These are phyloP conservation scores for Podarcis muralis DNA, from an alignment of 2,113 vertebrate species.

Conservation along the genomic window DNA sequence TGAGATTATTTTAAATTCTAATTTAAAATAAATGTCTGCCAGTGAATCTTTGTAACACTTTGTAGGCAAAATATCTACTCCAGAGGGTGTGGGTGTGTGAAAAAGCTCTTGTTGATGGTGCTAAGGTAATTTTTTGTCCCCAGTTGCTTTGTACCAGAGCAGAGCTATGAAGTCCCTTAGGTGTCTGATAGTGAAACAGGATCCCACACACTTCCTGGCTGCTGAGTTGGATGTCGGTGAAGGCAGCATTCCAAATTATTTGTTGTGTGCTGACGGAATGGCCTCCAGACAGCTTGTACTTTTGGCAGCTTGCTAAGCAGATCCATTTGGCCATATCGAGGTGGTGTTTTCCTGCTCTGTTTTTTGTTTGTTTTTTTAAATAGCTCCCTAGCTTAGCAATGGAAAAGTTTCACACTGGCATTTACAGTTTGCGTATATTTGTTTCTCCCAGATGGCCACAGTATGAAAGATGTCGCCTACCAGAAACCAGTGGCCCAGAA, in stretches of 20 bases:
- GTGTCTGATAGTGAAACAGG: slow-evolving; percentile 11
- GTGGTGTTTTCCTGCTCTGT: neutral
- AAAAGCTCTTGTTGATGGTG: neutral
- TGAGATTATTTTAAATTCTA: too few relatives aligned
- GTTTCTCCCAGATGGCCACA: neutral
- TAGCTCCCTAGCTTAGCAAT: neutral
- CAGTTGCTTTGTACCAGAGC: neutral
- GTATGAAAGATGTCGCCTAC: neutral
- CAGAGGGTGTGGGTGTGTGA: neutral
- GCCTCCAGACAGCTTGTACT: slow-evolving; percentile 9
- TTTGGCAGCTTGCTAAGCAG: neutral
- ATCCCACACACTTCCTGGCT: slow-evolving; percentile 9
- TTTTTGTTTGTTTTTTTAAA: neutral
- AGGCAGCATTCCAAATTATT: slow-evolving; percentile 15
- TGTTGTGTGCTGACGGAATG: neutral
- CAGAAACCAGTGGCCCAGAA: neutral
- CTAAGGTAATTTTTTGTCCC: neutral
- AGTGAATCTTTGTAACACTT: neutral
- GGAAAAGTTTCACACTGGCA: neutral
- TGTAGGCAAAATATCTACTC: neutral
- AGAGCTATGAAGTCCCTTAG: neutral
- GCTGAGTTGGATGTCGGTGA: neutral
- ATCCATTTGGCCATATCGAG: neutral
- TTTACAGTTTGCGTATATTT: neutral
- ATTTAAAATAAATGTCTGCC: neutral